Conservation (phyloP, 2,797 vertebrate species). For the Cossypha dichroa region DNA sequence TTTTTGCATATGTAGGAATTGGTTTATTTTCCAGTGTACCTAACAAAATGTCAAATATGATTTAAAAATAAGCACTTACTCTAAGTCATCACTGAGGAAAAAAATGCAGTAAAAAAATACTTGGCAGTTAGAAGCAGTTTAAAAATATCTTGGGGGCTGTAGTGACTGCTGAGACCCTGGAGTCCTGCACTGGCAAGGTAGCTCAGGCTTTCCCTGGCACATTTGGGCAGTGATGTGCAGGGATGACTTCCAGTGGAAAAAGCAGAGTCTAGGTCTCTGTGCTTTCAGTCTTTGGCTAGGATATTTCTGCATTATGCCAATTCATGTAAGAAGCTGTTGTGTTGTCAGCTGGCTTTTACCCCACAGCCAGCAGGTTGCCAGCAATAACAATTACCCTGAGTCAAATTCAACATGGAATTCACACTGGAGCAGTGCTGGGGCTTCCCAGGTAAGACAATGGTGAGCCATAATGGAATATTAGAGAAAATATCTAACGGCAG, state of each 20-base stretch:
- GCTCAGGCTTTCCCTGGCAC: background rate
- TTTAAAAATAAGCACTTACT: constrained; percentile 28
- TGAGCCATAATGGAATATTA: background rate
- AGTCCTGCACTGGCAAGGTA: background rate
- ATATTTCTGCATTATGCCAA: background rate
- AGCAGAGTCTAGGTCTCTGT: background rate
- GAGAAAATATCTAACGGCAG: background rate
- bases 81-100: background rate
- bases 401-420: background rate
- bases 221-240: background rate
- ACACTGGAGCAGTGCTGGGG: background rate
- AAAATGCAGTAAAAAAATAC: background rate
- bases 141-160: background rate
- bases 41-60: constrained; percentile 27
- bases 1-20: constrained; percentile 20
- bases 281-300: background rate
- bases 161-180: background rate
- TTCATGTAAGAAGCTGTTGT: background rate
- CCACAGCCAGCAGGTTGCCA: background rate
- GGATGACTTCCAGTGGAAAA: background rate
- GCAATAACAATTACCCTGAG: constrained; percentile 3
- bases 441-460: background rate
- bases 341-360: constrained; percentile 28
- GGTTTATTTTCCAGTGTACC: constrained; percentile 17
- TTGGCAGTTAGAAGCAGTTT: background rate